These are phyloP conservation scores for Thumatha senex DNA, from an alignment of 2,888 invertebrate genomes.

Conservation along the genomic window DNA sequence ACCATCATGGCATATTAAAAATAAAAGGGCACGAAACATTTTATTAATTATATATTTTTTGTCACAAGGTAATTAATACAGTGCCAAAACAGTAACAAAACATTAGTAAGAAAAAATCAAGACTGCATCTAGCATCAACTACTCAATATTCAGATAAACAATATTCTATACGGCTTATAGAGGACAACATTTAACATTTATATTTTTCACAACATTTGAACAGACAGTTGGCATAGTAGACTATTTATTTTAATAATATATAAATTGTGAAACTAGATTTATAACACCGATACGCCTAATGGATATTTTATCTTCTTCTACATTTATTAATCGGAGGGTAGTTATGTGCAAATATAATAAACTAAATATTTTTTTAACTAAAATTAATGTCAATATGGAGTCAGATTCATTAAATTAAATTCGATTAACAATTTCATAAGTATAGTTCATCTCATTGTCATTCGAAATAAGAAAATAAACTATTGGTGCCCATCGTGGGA, in stretches of 20 bases:
- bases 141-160: conserved; percentile 71
- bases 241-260: conserved; percentile 41
- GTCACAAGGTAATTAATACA: conserved; percentile 84
- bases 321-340: conserved; percentile 50
- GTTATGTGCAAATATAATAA: conserved; percentile 49
- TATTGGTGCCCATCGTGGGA: conserved; percentile 5
- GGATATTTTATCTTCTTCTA: conserved; percentile 66
- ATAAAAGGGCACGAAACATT: conserved; percentile 66
- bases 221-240: conserved; percentile 67
- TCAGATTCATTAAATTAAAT: conserved; percentile 20
- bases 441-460: conserved; percentile 11
- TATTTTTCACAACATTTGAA: conserved; percentile 76
- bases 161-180: conserved; percentile 59
- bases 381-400: conserved; percentile 5
- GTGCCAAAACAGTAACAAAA: conserved; percentile 83
- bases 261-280: conserved; percentile 72
- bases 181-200: conserved; percentile 76
- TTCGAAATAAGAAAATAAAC: background rate
- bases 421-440: conserved; percentile 21
- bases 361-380: conserved; percentile 7
- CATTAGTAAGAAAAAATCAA: conserved; percentile 81
- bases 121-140: conserved; percentile 81
- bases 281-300: conserved; percentile 79
- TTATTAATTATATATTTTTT: conserved; percentile 82
- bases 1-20: conserved; percentile 19